Percentiles rank a stretch among this genome's conserved stretches.
Conservation (phyloP, 2,888 invertebrate genomes). For the Slavum lentiscoides region DNA sequence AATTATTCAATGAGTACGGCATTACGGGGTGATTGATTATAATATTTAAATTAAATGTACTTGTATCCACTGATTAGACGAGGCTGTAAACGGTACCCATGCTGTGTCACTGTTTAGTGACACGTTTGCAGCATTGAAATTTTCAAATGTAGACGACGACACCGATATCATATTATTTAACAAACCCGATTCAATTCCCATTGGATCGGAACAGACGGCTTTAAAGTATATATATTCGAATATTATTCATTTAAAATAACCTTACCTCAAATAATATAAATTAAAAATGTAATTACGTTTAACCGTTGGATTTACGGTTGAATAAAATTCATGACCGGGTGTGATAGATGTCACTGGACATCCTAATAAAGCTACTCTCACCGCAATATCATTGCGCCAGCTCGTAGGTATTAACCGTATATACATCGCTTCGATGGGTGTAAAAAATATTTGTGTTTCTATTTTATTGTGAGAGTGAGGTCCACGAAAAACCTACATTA, state of each 20-base stretch:
- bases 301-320: slow-evolving; percentile 2
- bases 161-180: slow-evolving; percentile 70
- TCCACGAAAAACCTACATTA: slow-evolving; percentile 70
- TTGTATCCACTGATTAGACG: slow-evolving; percentile 72
- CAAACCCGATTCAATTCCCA: slow-evolving; percentile 71
- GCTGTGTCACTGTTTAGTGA: slow-evolving; percentile 63
- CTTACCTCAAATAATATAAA: not conserved
- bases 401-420: slow-evolving; percentile 74
- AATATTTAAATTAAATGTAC: slow-evolving; percentile 59
- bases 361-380: slow-evolving; percentile 76
- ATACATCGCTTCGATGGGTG: slow-evolving; percentile 75
- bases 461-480: slow-evolving; percentile 67
- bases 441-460: slow-evolving; percentile 68
- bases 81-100: slow-evolving; percentile 72
- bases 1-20: too few species aligned
- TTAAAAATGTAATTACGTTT: slow-evolving; percentile 4
- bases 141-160: slow-evolving; percentile 65
- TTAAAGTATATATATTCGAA: not conserved
- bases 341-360: slow-evolving; percentile 62
- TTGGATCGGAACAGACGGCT: slow-evolving; percentile 70
- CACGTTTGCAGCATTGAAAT: slow-evolving; percentile 61
- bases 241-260: not conserved
- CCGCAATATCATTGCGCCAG: slow-evolving; percentile 72
- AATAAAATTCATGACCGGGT: not conserved
- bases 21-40: too few species aligned